phyloP scores from a whole-genome alignment of 2,113 vertebrate species.

The Lathamus discolor region DNA sequence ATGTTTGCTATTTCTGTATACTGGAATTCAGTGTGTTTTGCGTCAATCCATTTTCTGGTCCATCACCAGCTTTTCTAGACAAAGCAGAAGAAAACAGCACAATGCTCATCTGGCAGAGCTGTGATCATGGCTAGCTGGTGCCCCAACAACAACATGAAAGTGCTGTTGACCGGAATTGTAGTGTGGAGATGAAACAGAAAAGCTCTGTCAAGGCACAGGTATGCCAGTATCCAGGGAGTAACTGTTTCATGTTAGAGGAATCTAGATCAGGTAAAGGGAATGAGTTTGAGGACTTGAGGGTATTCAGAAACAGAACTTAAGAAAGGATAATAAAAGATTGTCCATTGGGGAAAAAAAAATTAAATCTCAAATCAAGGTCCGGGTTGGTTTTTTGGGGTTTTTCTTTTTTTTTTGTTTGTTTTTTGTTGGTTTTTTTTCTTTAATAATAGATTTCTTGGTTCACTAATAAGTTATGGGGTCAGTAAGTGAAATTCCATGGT shows the following conservation, averaged over 20 bases:
- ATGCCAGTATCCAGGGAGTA: background rate
- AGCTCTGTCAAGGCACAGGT: background rate
- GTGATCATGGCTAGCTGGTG: background rate
- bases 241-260: background rate
- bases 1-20: background rate
- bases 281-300: background rate
- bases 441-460: background rate
- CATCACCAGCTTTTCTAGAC: background rate
- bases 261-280: rapidly evolving
- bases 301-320: background rate
- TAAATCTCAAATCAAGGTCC: background rate
- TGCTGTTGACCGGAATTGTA: background rate
- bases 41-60: background rate
- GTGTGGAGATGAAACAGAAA: background rate
- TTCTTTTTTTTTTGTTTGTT: background rate
- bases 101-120: background rate
- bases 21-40: background rate
- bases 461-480: background rate
- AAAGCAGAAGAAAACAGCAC: background rate
- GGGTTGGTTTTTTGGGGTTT: background rate
- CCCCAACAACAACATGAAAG: background rate
- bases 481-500: background rate
- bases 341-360: background rate
- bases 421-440: background rate
- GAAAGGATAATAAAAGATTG: background rate